phyloP scores from a whole-genome alignment of 2,113 vertebrate genomes.

The Chitala chitala region DNA sequence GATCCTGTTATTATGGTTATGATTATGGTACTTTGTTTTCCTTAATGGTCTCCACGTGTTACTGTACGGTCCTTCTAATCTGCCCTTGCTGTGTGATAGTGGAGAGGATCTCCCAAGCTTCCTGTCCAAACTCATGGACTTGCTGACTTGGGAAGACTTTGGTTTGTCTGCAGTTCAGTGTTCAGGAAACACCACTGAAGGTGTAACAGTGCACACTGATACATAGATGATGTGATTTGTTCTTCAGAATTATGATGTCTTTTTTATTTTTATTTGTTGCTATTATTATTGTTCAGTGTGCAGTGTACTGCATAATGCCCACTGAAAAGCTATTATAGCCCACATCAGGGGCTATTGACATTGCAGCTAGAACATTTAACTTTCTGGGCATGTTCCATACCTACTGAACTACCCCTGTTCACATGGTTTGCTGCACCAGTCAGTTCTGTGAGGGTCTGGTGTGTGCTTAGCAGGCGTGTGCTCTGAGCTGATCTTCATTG shows the following conservation, averaged over 20 bases:
- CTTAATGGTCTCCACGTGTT: conserved; percentile 66
- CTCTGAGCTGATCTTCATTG: conserved; percentile 56
- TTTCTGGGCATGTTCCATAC: too few species aligned
- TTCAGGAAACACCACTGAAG: conserved; percentile 42
- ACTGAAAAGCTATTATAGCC: too few species aligned
- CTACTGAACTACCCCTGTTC: not conserved
- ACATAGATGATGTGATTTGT: not conserved
- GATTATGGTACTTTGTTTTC: conserved; percentile 28
- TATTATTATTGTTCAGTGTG: too few species aligned
- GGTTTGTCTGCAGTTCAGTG: conserved; percentile 46
- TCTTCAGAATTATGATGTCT: not conserved
- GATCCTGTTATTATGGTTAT: not conserved
- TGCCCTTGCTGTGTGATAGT: conserved; percentile 54
- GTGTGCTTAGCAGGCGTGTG: conserved; percentile 46
- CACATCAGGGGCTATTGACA: too few species aligned
- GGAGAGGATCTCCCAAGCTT: conserved; percentile 41
- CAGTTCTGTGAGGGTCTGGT: not conserved
- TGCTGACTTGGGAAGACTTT: conserved; percentile 60
- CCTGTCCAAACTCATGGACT: conserved; percentile 52
- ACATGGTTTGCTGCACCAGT: not conserved
- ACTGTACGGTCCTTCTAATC: conserved; percentile 66
- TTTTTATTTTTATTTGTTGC: conserved; percentile 1
- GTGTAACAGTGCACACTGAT: conserved; percentile 16
- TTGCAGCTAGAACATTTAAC: too few species aligned
- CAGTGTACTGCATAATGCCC: too few species aligned